Percentiles rank a stretch among this genome's conserved stretches.
phyloP scores from a whole-genome alignment of 2,797 vertebrate genomes.

The Hyperoplus immaculatus region DNA sequence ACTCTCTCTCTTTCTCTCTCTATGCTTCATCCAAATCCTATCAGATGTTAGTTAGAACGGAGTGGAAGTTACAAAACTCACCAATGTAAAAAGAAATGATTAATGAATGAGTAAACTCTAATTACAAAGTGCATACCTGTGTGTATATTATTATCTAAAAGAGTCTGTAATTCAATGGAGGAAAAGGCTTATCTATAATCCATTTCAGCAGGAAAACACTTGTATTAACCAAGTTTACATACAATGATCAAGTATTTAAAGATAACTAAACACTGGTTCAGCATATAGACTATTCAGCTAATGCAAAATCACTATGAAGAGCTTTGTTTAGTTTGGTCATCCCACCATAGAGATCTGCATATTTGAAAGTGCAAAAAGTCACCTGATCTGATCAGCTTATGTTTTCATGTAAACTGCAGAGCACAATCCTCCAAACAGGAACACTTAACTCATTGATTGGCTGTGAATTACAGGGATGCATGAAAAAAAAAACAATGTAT shows the following conservation, averaged over 20 bases:
- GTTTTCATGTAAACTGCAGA: conserved; percentile 3
- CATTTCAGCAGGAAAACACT: conserved; percentile 41
- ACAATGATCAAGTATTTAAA: conserved; percentile 70
- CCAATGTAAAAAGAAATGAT: not conserved
- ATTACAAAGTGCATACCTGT: not conserved
- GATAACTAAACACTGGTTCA: conserved; percentile 33
- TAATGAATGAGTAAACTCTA: not conserved
- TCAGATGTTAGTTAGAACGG: conserved; percentile 39
- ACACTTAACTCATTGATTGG: not conserved
- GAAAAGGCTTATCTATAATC: conserved; percentile 30
- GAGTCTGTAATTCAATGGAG: conserved; percentile 13
- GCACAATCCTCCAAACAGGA: conserved; percentile 19
- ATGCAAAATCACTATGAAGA: conserved; percentile 54
- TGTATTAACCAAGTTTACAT: conserved; percentile 59
- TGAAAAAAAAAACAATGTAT: not conserved
- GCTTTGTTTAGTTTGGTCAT: conserved; percentile 31
- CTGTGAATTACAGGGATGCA: not conserved
- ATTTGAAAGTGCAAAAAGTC: conserved; percentile 11
- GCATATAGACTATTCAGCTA: conserved; percentile 34
- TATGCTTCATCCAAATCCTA: conserved; percentile 59
- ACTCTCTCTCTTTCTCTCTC: conserved; percentile 52
- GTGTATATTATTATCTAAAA: conserved; percentile 27
- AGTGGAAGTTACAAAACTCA: not conserved
- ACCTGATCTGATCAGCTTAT: conserved; percentile 59
- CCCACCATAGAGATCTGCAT: conserved; percentile 15